phyloP scores from a whole-genome alignment of 2,113 vertebrate species.

The Daphoenositta chrysoptera region DNA sequence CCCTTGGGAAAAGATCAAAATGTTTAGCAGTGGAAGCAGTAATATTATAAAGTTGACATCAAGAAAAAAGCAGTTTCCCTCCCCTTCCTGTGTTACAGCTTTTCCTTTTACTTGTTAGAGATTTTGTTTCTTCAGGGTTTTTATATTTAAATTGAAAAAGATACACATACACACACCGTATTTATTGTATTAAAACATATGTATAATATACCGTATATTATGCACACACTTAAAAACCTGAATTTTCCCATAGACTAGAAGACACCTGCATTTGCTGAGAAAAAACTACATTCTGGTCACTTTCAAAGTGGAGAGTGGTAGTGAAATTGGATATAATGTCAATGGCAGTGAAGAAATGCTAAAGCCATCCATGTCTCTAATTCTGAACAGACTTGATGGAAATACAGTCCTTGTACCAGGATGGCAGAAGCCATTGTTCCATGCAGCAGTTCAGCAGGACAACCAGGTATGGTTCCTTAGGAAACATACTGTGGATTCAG shows the following conservation, averaged over 20 bases:
- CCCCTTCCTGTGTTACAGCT: not conserved
- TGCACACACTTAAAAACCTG: not conserved
- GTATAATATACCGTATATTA: not conserved
- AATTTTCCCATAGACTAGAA: not conserved
- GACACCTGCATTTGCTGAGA: not conserved
- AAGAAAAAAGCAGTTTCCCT: not conserved
- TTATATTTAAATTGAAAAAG: not conserved
- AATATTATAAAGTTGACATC: not conserved
- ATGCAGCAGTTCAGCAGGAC: not conserved
- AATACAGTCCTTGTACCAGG: not conserved
- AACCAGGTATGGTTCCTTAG: not conserved
- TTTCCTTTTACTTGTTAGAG: not conserved
- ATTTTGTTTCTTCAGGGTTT: fast-evolving
- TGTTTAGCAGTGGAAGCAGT: not conserved
- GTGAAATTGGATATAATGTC: not conserved
- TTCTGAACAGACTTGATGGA: not conserved
- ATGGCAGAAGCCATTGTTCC: not conserved
- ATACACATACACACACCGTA: fast-evolving
- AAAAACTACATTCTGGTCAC: not conserved
- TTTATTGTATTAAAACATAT: not conserved
- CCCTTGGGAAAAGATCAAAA: not conserved
- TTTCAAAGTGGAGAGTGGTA: not conserved
- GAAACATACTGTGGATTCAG: not conserved
- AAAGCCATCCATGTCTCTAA: not conserved
- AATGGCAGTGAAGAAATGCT: not conserved